A percentile compares a stretch with the other conserved stretches of the same genome.
Evolutionary conservation across 2,888 invertebrate species (phyloP).

Genomic region (Rapana venosa): DNA sequence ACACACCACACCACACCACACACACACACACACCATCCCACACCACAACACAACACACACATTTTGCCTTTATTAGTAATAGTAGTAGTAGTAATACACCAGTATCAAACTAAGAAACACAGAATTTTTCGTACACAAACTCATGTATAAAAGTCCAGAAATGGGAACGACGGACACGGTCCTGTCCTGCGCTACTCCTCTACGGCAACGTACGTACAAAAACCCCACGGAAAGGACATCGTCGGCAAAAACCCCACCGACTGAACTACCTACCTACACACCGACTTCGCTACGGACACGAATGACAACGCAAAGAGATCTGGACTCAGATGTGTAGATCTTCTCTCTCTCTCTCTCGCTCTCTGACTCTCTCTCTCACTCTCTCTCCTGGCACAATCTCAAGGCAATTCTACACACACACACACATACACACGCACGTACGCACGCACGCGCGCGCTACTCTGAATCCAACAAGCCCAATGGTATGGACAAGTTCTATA

Average conservation of each 20-base stretch:
- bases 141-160: neutral
- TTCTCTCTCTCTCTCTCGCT: neutral
- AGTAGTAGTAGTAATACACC: neutral
- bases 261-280: too few species aligned
- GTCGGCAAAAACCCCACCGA: too few species aligned
- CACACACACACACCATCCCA: neutral
- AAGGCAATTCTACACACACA: neutral
- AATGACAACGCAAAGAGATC: neutral
- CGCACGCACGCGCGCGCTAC: neutral
- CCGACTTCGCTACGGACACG: neutral
- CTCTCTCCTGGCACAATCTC: neutral
- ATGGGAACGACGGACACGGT: too few species aligned
- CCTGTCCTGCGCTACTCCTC: too few species aligned
- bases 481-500: too few species aligned
- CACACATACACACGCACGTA: neutral
- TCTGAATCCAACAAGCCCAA: too few species aligned
- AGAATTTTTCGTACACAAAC: neutral
- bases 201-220: too few species aligned
- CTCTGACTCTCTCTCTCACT: neutral
- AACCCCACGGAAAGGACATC: too few species aligned
- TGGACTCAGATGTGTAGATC: neutral
- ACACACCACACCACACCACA: neutral
- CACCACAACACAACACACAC: neutral
- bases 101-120: slow-evolving; percentile 20
- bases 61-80: neutral